Evolutionary conservation across 2,888 invertebrate genomes (phyloP), one percentile per base, ranked within the genome.

Genomic region (Zelleria hepariella): DNA sequence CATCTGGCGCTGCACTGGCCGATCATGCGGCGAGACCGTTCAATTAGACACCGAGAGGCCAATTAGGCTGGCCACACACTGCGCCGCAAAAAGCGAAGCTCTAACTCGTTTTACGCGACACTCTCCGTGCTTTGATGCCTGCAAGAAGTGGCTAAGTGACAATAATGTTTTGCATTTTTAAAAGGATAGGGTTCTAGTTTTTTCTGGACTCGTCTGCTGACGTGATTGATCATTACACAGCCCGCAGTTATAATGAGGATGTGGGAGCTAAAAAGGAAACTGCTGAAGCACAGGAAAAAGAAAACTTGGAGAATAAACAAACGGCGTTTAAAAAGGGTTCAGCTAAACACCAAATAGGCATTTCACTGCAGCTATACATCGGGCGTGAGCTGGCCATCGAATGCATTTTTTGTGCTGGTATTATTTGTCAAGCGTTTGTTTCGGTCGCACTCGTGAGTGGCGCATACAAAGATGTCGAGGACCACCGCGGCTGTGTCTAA

Each of bases 1-100:
- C 32, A 42, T 42, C 32, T 42, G 32, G 32, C 32, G 32, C 4
- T 15, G 32, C 23, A 8, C 51, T 20, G 10, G 21, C 20, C 32
- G 55, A 55, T 55, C 32, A 32, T 18, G 21, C 55, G 24, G 24
- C 24, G 53, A 23, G 77, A 81, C 75, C 78, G 78, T 80, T 79
- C 80, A 84, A 82, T 84, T 84, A 84, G 78, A 75, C 72, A 72
- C 72, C 68, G 72, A 74, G 69, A 71, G 67, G 68, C 70, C 78
- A 80, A 82, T 85, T 83, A 84, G 76, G 75, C 65, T 60, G 64
- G 69, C 76, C 76, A 69, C 77, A 77, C 73, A 75, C 72, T 66
- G 27, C 57, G 27, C 57, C 57, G 57, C 47, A 57, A 57, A 57
- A 57, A 57, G 48, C 42, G 47, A 42, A 21, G 1, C 32, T 42